A percentile compares a stretch with the other conserved stretches of the same genome.
Evolutionary conservation across 2,113 vertebrate species (phyloP).

Genomic region (Notarius lentiginosus): DNA sequence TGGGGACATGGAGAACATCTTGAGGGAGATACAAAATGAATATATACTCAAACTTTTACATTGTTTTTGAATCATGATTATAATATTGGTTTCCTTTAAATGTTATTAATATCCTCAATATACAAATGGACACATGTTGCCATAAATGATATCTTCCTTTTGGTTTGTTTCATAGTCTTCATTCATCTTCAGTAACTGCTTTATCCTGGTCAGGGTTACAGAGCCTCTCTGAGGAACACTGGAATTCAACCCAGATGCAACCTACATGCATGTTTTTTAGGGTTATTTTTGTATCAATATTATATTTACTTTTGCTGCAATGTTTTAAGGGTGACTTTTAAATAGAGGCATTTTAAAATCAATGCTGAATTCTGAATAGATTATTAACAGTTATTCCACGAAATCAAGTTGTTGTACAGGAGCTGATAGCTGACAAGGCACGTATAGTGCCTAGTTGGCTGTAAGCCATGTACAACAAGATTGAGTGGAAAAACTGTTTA

Average conservation of each 20-base stretch:
- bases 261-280: background rate
- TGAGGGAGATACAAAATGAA: background rate
- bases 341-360: background rate
- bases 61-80: background rate
- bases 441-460: too few species aligned
- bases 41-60: background rate
- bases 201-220: background rate
- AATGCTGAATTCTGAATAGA: background rate
- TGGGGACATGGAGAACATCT: background rate
- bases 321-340: background rate
- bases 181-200: background rate
- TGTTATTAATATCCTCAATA: background rate
- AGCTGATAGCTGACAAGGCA: too few species aligned
- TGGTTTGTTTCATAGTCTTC: background rate
- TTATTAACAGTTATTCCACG: background rate
- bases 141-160: background rate
- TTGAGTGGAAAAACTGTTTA: too few species aligned
- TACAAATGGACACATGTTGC: background rate
- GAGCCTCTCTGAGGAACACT: background rate
- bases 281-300: background rate
- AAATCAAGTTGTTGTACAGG: too few species aligned
- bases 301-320: background rate
- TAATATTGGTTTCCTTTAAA: background rate
- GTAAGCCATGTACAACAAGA: too few species aligned
- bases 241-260: background rate